Percentiles rank a stretch among this genome's conserved stretches.
phyloP scores from a whole-genome alignment of 2,797 vertebrate genomes.

The Pagetopsis macropterus region DNA sequence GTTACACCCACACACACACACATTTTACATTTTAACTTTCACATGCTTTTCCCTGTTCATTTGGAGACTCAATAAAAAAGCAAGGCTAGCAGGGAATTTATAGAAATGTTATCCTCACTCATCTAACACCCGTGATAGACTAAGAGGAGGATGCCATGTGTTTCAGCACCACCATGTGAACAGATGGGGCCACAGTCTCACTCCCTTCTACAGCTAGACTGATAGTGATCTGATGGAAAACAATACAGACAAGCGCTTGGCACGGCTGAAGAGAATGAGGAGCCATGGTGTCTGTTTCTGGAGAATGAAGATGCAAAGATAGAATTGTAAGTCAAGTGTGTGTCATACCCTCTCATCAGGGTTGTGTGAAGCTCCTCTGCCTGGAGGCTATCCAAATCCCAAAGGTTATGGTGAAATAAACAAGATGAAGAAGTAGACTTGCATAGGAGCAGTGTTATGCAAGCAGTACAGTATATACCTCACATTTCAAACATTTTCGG shows the following conservation, averaged over 20 bases:
- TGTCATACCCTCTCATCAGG: slow-evolving; percentile 54
- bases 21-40: slow-evolving; percentile 32
- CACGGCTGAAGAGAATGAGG: slow-evolving; percentile 37
- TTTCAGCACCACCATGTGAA: slow-evolving; percentile 40
- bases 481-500: background rate
- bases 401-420: slow-evolving; percentile 36
- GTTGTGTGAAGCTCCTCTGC: slow-evolving; percentile 40
- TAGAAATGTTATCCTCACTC: slow-evolving; percentile 31
- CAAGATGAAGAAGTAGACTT: slow-evolving; percentile 40
- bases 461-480: slow-evolving; percentile 12
- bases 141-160: slow-evolving; percentile 40
- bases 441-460: slow-evolving; percentile 20
- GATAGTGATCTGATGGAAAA: slow-evolving; percentile 61
- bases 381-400: slow-evolving; percentile 42
- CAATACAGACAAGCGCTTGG: slow-evolving; percentile 51
- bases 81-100: slow-evolving; percentile 4
- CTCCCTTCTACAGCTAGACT: slow-evolving; percentile 51
- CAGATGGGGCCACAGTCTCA: slow-evolving; percentile 53
- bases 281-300: slow-evolving; percentile 39
- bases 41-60: slow-evolving; percentile 29
- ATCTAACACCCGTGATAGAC: slow-evolving; percentile 40
- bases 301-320: slow-evolving; percentile 39
- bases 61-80: slow-evolving; percentile 34
- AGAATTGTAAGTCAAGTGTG: slow-evolving; percentile 57
- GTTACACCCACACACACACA: background rate